Conservation (phyloP, 2,797 vertebrate species). For the Alauda arvensis region DNA sequence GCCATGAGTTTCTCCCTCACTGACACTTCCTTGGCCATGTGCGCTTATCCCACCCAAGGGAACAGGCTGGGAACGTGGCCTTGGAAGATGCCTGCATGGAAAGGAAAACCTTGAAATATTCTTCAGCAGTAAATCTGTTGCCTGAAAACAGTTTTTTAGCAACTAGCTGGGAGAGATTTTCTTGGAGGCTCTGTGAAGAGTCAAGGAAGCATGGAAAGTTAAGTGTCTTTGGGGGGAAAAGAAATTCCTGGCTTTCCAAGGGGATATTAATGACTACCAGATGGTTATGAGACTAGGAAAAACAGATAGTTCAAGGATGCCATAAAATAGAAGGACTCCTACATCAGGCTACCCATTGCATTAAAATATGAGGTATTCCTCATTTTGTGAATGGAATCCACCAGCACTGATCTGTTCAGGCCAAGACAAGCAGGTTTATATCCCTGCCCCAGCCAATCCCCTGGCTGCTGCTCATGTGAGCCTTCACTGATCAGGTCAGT, state of each 20-base stretch:
- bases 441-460: not conserved
- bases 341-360: not conserved
- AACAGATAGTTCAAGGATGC: not conserved
- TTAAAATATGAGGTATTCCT: not conserved
- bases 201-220: constrained; percentile 9
- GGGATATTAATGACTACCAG: constrained; percentile 36
- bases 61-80: not conserved
- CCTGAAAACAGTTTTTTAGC: not conserved
- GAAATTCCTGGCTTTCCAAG: constrained; percentile 19
- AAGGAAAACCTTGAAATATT: not conserved
- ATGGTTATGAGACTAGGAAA: constrained; percentile 18
- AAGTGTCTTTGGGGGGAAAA: not conserved
- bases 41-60: not conserved
- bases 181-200: not conserved
- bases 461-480: not conserved
- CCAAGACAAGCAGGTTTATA: not conserved
- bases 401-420: not conserved
- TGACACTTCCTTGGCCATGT: accelerated
- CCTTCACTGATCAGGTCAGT: not conserved
- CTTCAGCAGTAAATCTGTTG: not conserved
- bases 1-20: not conserved
- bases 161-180: constrained; percentile 26
- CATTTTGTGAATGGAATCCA: not conserved
- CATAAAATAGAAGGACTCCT: not conserved
- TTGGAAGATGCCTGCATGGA: not conserved